Base-by-base conservation (phyloP, 1,140 invertebrate species). In the Tetraneura akinire region DNA sequence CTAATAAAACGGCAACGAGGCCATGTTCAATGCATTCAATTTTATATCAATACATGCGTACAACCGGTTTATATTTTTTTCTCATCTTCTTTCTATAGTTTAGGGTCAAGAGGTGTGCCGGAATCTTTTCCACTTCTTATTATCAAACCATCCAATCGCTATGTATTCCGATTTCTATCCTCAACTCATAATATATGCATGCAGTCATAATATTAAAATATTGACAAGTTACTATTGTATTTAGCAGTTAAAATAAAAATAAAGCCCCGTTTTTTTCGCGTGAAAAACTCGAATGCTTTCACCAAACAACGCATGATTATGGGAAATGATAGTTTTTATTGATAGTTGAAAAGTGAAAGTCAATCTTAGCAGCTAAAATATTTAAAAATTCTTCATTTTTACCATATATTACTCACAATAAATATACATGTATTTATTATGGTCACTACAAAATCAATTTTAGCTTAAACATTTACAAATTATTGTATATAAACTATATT, bases 71-170 rank as follows among this genome's bases (percentile, higher is more conserved):
- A 47, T 45, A 62, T 62, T 76, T 78, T 51, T 60, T 62, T 78
- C 55, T 62, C 71, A 74, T 74, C 51, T 74, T 37, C 51, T n/a
- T n/a, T 42, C 29, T 9, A 21, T 26, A 42, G 74, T 62, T 60
- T 78, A 78, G 74, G 74, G 74, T 78, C 74, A 78, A 78, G 53
- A 78, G 55, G 74, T 14, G 74, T 37, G 55, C 55, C 74, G 74
- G 62, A 55, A 78, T 55, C 74, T 78, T 78, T 78, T 60, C 55
- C 55, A 62, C 55, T 78, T n/a, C 55, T 62, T 60, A 42, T 62
- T 78, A 78, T 62, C 37, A 37, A 78, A 62, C 37, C 55, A 45
- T 11, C 55, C 53, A 21, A 62, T 47, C 55, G 10, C 55, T 8
- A 60, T 32, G 10, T 21, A 74, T 74, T 74, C 51, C 29, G 71